Evolutionary conservation across 2,113 vertebrate genomes (phyloP), one percentile per base, ranked within the genome.

Genomic region (Grammomys dolichurus): DNA sequence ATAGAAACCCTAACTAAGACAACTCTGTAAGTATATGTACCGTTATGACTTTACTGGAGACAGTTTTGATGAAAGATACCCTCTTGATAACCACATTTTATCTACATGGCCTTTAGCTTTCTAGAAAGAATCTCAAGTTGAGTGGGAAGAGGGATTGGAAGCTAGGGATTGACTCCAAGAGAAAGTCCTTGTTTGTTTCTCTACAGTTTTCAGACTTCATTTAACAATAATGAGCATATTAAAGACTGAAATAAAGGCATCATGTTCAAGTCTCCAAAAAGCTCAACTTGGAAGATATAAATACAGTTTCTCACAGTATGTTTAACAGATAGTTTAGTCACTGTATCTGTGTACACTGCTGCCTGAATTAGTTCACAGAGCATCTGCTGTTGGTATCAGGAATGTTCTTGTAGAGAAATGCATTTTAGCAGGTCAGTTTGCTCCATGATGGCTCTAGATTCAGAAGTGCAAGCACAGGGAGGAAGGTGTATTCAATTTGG

Each of bases 91-190:
- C 96, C 97, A 96, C 96, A 96, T 97, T 97, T 92, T 92, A 96
- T 97, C 76, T 98, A 96, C 92, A 93, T 89, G 54, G 94, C 97
- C 97, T 97, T 98, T 93, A 85, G 96, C 97, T 98, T 96, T 97
- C 94, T 96, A 98, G 94, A 96, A 97, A 96, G 72, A 84, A 96
- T 90, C 87, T 97, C 86, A 97, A 97, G 0, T 80, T 81, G 86
- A 76, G 72, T 48, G 90, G 96, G 78, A 92, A 77, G 19, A 58
- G 36, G 10, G 24, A 1, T 12, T 69, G 14, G 58, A 60, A 84
- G 28, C 46, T 36, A n/a, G 17, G 7, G 13, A 5, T 36, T 89
- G 90, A 86, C 95, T 96, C 90, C 93, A 36, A 91, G 88, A 92
- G 58, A 97, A 85, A 81, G 96, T 97, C 93, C 69, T 43, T 96